Conservation (phyloP, 2,888 invertebrate species). For the Drosophila histrio region DNA sequence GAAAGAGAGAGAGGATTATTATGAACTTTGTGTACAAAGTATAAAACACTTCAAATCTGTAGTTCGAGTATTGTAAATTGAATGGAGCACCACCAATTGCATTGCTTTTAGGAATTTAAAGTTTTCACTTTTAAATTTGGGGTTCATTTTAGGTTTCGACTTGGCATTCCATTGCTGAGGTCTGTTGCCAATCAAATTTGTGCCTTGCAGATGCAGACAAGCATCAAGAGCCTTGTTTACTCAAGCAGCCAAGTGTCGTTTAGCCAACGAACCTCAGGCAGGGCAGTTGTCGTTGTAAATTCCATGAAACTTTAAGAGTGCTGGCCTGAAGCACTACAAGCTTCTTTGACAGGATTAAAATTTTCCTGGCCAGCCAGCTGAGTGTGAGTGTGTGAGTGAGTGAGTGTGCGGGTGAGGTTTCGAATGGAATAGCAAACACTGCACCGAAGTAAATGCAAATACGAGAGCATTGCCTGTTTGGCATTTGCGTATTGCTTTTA, state of each 20-base stretch:
- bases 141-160: slow-evolving; percentile 8
- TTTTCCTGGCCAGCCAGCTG: slow-evolving; percentile 19
- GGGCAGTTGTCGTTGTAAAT: slow-evolving; percentile 30
- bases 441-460: slow-evolving; percentile 73
- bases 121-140: slow-evolving; percentile 17
- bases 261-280: slow-evolving; percentile 46
- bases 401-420: not conserved
- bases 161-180: slow-evolving; percentile 13
- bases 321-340: slow-evolving; percentile 64
- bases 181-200: slow-evolving; percentile 54
- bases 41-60: not conserved
- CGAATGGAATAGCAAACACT: slow-evolving; percentile 54
- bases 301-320: slow-evolving; percentile 73
- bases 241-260: slow-evolving; percentile 64
- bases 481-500: slow-evolving; percentile 72
- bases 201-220: slow-evolving; percentile 24
- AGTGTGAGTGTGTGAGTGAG: not conserved
- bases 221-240: slow-evolving; percentile 51
- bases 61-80: not conserved
- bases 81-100: slow-evolving; percentile 28
- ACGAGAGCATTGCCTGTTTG: slow-evolving; percentile 45
- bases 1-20: not conserved
- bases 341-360: slow-evolving; percentile 69
- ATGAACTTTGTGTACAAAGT: not conserved
- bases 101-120: slow-evolving; percentile 7